Percentiles rank a stretch among this genome's conserved stretches.
phyloP scores from a whole-genome alignment of 2,888 invertebrate genomes.

The Drosophila neonasuta region DNA sequence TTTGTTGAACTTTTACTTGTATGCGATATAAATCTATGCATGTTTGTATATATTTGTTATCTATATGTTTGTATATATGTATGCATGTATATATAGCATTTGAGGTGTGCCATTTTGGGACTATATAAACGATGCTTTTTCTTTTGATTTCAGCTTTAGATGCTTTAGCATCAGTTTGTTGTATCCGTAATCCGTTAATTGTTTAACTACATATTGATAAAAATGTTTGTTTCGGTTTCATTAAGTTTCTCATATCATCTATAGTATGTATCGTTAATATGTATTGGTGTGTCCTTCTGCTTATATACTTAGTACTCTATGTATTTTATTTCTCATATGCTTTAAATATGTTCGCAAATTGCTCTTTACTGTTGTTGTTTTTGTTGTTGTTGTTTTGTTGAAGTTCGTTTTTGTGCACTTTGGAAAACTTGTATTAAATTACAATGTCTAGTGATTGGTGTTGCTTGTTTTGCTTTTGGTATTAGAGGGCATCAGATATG shows the following conservation, averaged over 20 bases:
- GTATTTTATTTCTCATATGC: slow-evolving; percentile 57
- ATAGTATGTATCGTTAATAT: slow-evolving; percentile 23
- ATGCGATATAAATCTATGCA: slow-evolving; percentile 35
- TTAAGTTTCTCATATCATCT: slow-evolving; percentile 25
- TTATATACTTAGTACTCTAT: slow-evolving; percentile 18
- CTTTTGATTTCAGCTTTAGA: slow-evolving; percentile 68
- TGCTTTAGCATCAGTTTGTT: slow-evolving; percentile 16
- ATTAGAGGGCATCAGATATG: too few species aligned
- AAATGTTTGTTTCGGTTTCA: slow-evolving; percentile 42
- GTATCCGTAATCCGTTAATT: slow-evolving; percentile 16
- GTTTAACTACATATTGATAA: slow-evolving; percentile 58
- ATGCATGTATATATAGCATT: slow-evolving; percentile 22
- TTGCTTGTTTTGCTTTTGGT: neutral
- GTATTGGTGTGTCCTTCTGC: slow-evolving; percentile 11
- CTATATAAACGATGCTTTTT: slow-evolving; percentile 66
- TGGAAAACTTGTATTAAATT: slow-evolving; percentile 27
- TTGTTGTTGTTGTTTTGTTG: slow-evolving; percentile 1
- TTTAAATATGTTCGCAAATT: slow-evolving; percentile 44
- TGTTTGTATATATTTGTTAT: slow-evolving; percentile 38
- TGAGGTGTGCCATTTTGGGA: slow-evolving; percentile 58
- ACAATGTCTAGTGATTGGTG: slow-evolving; percentile 2
- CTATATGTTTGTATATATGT: slow-evolving; percentile 38
- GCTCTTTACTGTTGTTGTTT: slow-evolving; percentile 11
- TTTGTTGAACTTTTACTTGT: slow-evolving; percentile 13
- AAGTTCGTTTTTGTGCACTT: slow-evolving; percentile 54